These are phyloP conservation scores for Carassius gibelio DNA, from an alignment of 2,113 vertebrate genomes.

Conservation along the genomic window DNA sequence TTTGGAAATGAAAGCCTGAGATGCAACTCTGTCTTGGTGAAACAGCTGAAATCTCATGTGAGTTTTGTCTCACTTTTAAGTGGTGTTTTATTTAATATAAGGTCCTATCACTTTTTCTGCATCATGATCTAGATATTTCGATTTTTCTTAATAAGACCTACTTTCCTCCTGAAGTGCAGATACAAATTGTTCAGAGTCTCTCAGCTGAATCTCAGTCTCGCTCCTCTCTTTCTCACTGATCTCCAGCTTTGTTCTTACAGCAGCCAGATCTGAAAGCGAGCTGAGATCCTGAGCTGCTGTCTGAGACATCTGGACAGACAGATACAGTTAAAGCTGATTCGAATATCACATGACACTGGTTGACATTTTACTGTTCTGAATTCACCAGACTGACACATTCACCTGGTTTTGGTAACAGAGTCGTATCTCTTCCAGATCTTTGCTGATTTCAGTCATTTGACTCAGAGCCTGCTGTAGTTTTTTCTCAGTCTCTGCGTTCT, in stretches of 20 bases:
- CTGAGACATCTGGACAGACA: slow-evolving; percentile 58
- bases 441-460: slow-evolving; percentile 68
- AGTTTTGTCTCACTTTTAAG: background rate
- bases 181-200: slow-evolving; percentile 52
- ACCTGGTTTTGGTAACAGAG: slow-evolving; percentile 69
- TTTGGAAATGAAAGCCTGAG: background rate
- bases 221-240: slow-evolving; percentile 59
- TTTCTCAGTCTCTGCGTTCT: slow-evolving; percentile 51
- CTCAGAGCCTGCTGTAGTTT: slow-evolving; percentile 74
- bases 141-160: slow-evolving; percentile 46
- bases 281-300: slow-evolving; percentile 47
- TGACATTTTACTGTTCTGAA: background rate
- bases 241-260: slow-evolving; percentile 64
- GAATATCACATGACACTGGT: no score
- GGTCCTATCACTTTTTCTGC: background rate
- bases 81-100: background rate
- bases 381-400: background rate
- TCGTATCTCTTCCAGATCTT: slow-evolving; percentile 68
- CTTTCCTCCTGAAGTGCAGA: slow-evolving; percentile 69
- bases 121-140: background rate
- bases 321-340: no score
- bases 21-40: background rate
- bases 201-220: slow-evolving; percentile 58
- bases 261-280: slow-evolving; percentile 64
- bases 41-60: background rate